Base-by-base conservation (phyloP, 2,888 invertebrate species). In the Tortrix viridana region DNA sequence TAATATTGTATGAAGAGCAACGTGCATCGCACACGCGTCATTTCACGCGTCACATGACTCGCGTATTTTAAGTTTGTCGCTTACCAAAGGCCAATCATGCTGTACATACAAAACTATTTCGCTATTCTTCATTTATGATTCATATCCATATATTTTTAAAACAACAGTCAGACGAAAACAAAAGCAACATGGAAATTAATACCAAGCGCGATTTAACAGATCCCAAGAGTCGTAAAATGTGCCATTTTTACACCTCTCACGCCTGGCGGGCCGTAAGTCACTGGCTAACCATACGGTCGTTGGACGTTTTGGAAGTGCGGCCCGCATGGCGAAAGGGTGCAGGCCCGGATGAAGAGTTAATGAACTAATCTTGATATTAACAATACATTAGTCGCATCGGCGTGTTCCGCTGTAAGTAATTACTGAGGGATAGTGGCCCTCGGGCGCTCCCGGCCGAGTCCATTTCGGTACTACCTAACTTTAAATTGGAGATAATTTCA, bases 361-460 rank as follows among this genome's bases (percentile, higher is more conserved):
- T 91, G 88, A 89, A 90, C 88, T 91, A 90, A 91, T 91, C 86
- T 87, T 79, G 89, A 91, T 91, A 92, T 92, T 88, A 91, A 92
- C 90, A 88, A 89, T 86, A 90, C 89, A 91, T 90, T 89, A 89
- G 85, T 79, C 83, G 81, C 89, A 89, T 86, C 88, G 88, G 89
- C 88, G 88, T 79, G 81, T 75, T 70, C 67, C 68, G 69, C 54
- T 57, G 74, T 76, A 75, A 75, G 76, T 74, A 75, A 71, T 70
- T 63, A 71, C 71, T 75, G 75, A 78, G 77, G 79, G 68, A 67
- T 65, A 64, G 67, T 66, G 66, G 48, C 69, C 69, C 60, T 60
- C 4, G 32, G 46, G 43, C 54, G 37, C 44, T 16, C 37, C 47
- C 32, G 65, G 65, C 62, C 67, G 67, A 66, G 67, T 68, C 68